Evolutionary conservation across 1,140 invertebrate genomes (phyloP).

Genomic region (Galendromus occidentalis): DNA sequence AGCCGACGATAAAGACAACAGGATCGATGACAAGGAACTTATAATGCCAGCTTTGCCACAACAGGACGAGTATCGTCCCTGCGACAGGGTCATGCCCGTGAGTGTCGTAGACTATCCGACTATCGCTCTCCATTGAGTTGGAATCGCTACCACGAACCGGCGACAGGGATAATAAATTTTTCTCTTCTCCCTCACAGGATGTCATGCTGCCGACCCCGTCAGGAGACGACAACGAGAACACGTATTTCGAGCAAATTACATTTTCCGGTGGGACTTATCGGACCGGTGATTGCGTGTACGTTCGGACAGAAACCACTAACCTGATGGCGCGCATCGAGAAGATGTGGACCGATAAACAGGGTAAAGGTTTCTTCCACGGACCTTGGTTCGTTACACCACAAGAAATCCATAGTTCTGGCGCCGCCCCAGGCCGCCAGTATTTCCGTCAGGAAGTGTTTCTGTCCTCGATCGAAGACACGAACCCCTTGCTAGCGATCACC

Average conservation of each 20-base stretch:
- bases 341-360: slow-evolving; percentile 68
- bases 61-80: slow-evolving; percentile 10
- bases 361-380: slow-evolving; percentile 72
- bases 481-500: slow-evolving; percentile 68
- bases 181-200: neutral
- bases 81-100: slow-evolving; percentile 14
- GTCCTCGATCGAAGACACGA: slow-evolving; percentile 71
- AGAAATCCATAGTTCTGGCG: slow-evolving; percentile 51
- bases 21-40: slow-evolving; percentile 33
- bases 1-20: slow-evolving; percentile 65
- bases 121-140: too few relatives aligned
- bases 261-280: slow-evolving; percentile 12
- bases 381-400: slow-evolving; percentile 71
- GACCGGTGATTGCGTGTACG: slow-evolving; percentile 74
- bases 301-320: slow-evolving; percentile 62
- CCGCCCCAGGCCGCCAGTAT: slow-evolving; percentile 42
- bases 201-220: slow-evolving; percentile 11
- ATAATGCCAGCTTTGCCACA: slow-evolving; percentile 11
- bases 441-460: slow-evolving; percentile 87
- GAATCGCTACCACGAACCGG: neutral
- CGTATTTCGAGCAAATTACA: slow-evolving; percentile 6
- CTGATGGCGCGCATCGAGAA: slow-evolving; percentile 80
- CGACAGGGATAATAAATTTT: too few relatives aligned
- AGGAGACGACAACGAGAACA: slow-evolving; percentile 8
- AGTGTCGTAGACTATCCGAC: too few relatives aligned